Evolutionary conservation across 2,888 invertebrate species (phyloP).

Genomic region (Amorpha juglandis): DNA sequence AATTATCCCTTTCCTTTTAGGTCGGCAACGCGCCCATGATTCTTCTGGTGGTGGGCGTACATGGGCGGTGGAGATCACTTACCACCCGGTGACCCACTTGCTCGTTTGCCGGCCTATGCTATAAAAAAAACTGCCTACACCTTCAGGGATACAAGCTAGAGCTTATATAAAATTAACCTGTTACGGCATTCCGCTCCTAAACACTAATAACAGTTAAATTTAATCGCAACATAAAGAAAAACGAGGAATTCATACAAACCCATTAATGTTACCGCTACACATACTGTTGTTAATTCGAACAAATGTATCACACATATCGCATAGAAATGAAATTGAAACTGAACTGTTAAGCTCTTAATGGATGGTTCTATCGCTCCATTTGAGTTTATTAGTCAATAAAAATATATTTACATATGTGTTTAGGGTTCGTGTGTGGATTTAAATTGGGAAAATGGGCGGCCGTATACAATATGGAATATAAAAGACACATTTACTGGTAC

Average conservation of each 20-base stretch:
- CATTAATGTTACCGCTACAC: not conserved
- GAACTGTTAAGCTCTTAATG: conserved; percentile 62
- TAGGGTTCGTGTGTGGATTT: not conserved
- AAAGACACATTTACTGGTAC: too few species aligned
- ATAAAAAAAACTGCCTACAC: too few species aligned
- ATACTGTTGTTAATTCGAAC: conserved; percentile 39
- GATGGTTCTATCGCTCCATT: conserved; percentile 33
- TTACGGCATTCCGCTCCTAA: not conserved
- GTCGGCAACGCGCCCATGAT: too few species aligned
- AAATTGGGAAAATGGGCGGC: too few species aligned
- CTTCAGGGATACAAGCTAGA: too few species aligned
- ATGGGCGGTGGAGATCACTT: too few species aligned
- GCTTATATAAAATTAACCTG: not conserved
- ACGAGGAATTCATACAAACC: not conserved
- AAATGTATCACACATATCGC: conserved; percentile 61
- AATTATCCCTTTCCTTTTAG: too few species aligned
- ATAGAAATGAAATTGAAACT: conserved; percentile 53
- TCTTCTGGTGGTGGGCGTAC: too few species aligned
- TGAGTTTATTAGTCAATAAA: not conserved
- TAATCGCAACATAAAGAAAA: not conserved
- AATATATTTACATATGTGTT: not conserved
- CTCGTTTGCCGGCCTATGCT: too few species aligned
- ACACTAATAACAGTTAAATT: not conserved
- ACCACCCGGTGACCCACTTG: too few species aligned
- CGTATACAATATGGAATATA: too few species aligned